Conservation (phyloP, 1,140 invertebrate genomes). For the Drosophila nikananu region DNA sequence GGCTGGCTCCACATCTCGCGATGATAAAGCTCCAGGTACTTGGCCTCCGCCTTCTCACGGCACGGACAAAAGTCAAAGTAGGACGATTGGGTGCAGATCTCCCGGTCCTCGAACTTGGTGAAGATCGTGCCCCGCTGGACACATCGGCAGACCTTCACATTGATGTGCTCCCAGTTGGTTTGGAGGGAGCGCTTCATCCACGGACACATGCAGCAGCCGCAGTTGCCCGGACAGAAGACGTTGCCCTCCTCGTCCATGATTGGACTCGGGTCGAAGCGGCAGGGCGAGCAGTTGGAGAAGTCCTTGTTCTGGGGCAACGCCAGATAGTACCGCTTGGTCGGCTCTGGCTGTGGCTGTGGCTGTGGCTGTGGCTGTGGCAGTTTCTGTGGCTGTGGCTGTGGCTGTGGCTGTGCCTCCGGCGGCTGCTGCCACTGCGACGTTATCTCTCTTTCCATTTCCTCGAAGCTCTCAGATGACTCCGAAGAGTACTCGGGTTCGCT, state of each 20-base stretch:
- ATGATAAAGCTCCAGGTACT: constrained; percentile 66
- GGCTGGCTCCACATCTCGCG: constrained; percentile 65
- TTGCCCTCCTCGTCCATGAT: constrained; percentile 75
- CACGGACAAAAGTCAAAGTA: constrained; percentile 82
- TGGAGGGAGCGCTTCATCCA: constrained; percentile 55
- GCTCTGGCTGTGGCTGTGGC: not conserved
- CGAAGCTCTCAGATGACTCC: not conserved
- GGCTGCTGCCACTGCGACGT: not conserved
- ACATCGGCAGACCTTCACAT: constrained; percentile 77
- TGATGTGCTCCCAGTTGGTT: constrained; percentile 44
- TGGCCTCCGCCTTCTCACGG: constrained; percentile 77
- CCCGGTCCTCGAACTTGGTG: constrained; percentile 45
- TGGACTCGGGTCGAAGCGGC: constrained; percentile 75
- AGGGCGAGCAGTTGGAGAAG: constrained; percentile 68
- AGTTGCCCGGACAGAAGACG: constrained; percentile 77
- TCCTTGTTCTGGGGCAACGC: constrained; percentile 75
- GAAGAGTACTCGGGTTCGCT: not conserved
- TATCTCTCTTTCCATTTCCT: not conserved
- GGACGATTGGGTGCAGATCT: constrained; percentile 66
- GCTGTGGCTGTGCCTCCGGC: not conserved
- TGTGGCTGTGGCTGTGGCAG: not conserved
- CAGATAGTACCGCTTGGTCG: constrained; percentile 48
- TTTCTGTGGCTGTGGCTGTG: not conserved
- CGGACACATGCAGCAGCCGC: constrained; percentile 78
- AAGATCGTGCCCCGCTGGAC: constrained; percentile 69